Evolutionary conservation across 2,797 vertebrate species (phyloP).

Genomic region (Rhinophrynus dorsalis): DNA sequence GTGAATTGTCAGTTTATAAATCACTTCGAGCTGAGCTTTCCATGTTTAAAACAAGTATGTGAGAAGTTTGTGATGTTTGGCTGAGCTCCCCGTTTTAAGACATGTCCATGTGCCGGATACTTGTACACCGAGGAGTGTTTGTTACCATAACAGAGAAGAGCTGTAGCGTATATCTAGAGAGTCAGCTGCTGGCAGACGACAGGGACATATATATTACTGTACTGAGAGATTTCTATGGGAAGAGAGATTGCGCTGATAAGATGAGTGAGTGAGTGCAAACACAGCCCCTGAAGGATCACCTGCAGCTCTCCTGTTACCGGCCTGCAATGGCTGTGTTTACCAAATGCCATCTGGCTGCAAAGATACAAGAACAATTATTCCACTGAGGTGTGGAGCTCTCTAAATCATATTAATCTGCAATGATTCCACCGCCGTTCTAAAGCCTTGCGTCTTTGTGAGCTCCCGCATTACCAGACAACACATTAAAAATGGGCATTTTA

Average conservation of each 20-base stretch:
- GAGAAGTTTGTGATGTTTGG: not conserved
- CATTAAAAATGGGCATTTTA: conserved; percentile 61
- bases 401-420: conserved; percentile 73
- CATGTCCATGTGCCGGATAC: not conserved
- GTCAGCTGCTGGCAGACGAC: conserved; percentile 2
- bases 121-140: conserved; percentile 23
- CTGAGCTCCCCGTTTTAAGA: conserved; percentile 5
- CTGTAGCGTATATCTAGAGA: conserved; percentile 34
- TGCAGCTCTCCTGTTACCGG: conserved; percentile 58
- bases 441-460: conserved; percentile 61
- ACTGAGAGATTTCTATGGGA: conserved; percentile 8
- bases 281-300: conserved; percentile 62
- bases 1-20: conserved; percentile 16
- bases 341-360: conserved; percentile 72
- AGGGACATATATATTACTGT: conserved; percentile 23
- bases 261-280: conserved; percentile 48
- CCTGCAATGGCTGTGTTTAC: conserved; percentile 69
- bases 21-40: not conserved
- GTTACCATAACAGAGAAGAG: conserved; percentile 21
- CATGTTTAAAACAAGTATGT: not conserved
- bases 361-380: conserved; percentile 76
- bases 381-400: conserved; percentile 61
- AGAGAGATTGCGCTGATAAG: conserved; percentile 50
- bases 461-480: conserved; percentile 74
- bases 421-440: conserved; percentile 59